Percentiles rank a stretch among this genome's conserved stretches.
Conservation (phyloP, 1,140 invertebrate species). For the Andricus grossulariae region DNA sequence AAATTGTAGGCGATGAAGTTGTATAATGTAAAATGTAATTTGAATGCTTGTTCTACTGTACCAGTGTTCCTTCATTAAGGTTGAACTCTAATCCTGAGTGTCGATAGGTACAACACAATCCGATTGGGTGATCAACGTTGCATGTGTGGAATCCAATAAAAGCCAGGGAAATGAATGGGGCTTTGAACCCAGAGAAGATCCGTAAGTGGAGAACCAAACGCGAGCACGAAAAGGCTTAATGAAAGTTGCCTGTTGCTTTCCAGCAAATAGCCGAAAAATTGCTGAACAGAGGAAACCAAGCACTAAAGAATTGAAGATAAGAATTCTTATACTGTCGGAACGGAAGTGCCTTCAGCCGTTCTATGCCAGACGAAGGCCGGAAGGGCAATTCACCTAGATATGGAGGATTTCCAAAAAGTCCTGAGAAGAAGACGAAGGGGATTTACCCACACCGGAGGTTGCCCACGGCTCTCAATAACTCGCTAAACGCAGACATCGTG, state of each 20-base stretch:
- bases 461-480: conserved; percentile 51
- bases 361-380: background rate
- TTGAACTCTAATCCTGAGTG: conserved; percentile 30
- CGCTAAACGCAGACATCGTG: conserved; percentile 53
- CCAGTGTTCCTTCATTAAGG: conserved; percentile 8
- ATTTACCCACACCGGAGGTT: conserved; percentile 31
- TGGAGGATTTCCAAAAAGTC: conserved; percentile 14
- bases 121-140: conserved; percentile 27
- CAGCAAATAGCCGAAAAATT: conserved; percentile 58
- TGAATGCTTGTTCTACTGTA: conserved; percentile 5
- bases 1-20: conserved; percentile 27
- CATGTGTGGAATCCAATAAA: conserved; percentile 36
- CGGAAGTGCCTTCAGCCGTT: background rate
- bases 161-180: conserved; percentile 41
- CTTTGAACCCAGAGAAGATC: conserved; percentile 43
- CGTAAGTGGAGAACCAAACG: conserved; percentile 38
- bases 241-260: conserved; percentile 68
- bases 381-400: conserved; percentile 20
- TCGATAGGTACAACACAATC: conserved; percentile 32
- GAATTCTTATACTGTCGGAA: conserved; percentile 11
- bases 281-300: conserved; percentile 21
- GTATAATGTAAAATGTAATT: conserved; percentile 27
- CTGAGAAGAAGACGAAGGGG: conserved; percentile 30
- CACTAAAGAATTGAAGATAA: background rate
- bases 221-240: conserved; percentile 65